phyloP scores from a whole-genome alignment of 2,113 vertebrate genomes.

The Saccopteryx bilineata region DNA sequence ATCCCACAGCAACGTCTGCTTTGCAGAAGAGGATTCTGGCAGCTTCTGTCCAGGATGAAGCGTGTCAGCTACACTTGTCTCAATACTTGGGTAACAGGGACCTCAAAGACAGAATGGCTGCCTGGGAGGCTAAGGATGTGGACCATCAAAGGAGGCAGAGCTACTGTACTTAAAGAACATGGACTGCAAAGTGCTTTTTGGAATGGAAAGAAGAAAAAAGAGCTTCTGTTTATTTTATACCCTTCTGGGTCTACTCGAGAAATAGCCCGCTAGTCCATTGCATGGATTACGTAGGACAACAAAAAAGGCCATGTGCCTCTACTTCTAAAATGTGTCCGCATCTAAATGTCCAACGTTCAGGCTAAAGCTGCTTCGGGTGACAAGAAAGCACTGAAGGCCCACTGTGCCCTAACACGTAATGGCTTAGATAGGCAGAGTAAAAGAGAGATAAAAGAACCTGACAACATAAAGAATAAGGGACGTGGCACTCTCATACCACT shows the following conservation, averaged over 20 bases:
- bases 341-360: not conserved
- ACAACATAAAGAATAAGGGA: not conserved
- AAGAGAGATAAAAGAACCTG: not conserved
- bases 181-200: not conserved
- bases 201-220: not conserved
- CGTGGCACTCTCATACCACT: not conserved
- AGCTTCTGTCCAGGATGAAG: conserved; percentile 65
- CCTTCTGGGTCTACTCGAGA: not conserved
- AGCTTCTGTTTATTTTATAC: conserved; percentile 41
- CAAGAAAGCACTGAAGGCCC: not conserved
- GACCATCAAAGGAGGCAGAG: conserved; percentile 42
- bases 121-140: not conserved
- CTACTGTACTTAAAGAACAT: not conserved
- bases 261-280: not conserved
- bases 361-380: not conserved
- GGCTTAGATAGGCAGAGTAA: not conserved
- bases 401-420: no score
- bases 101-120: not conserved
- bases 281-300: not conserved
- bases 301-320: not conserved
- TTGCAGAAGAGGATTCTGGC: conserved; percentile 56
- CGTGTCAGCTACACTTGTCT: conserved; percentile 73
- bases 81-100: not conserved
- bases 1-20: conserved; percentile 55
- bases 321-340: not conserved